A percentile compares a stretch with the other conserved stretches of the same genome.
Evolutionary conservation across 2,888 invertebrate genomes (phyloP).

Genomic region (Phengaris alcon): DNA sequence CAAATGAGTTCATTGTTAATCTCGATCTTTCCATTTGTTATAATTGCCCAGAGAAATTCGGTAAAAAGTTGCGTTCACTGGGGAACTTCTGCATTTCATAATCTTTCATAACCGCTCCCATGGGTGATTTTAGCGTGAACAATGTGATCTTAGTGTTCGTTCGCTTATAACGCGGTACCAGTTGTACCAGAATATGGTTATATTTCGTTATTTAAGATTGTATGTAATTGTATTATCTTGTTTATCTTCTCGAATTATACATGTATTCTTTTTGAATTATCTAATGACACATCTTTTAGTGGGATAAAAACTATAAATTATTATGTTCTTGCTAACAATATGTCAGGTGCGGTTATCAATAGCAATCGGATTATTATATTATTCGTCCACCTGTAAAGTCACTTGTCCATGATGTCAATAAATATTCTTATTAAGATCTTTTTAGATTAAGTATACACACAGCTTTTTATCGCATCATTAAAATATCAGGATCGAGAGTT

Average conservation of each 20-base stretch:
- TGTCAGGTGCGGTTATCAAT: neutral
- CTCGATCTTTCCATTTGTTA: neutral
- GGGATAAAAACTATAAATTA: too few relatives aligned
- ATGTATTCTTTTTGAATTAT: too few relatives aligned
- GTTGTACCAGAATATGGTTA: neutral
- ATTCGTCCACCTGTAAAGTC: neutral
- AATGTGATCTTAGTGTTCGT: conserved; percentile 5
- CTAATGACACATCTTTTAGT: too few relatives aligned
- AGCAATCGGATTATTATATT: neutral
- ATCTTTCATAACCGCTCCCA: conserved; percentile 12
- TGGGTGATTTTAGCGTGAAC: neutral
- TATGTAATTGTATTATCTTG: too few relatives aligned
- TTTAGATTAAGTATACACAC: neutral
- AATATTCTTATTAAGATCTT: conserved; percentile 9
- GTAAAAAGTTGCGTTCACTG: conserved; percentile 10
- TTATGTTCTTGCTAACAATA: neutral
- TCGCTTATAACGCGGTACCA: neutral
- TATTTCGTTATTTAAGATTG: neutral
- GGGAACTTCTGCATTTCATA: conserved; percentile 8
- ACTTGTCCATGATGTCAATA: neutral
- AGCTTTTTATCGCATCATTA: neutral
- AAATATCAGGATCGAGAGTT: conserved; percentile 1
- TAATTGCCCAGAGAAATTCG: neutral
- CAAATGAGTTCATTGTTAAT: neutral
- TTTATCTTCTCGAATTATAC: too few relatives aligned